Percentiles rank a stretch among this genome's conserved stretches.
Evolutionary conservation across 2,888 invertebrate species (phyloP).

Genomic region (Schizaphis graminum): DNA sequence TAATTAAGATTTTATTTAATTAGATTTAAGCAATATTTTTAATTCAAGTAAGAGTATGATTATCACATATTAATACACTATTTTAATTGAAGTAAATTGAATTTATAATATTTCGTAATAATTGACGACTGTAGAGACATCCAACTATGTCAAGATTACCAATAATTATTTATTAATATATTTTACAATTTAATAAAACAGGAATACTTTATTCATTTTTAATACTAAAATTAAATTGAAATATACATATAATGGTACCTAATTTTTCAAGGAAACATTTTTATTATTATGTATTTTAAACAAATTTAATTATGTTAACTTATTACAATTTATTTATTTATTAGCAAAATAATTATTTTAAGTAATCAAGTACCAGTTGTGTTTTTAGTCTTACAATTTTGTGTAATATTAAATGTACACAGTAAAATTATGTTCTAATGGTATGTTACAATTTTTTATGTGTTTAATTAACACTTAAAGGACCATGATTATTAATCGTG

Average conservation of each 20-base stretch:
- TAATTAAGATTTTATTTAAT: too few relatives aligned
- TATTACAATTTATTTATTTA: neutral
- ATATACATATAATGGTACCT: neutral
- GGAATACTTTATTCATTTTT: neutral
- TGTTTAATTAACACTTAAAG: neutral
- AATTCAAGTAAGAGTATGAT: neutral
- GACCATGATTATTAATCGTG: neutral
- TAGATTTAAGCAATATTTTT: neutral
- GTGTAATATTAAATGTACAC: neutral
- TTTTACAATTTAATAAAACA: neutral
- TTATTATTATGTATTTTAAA: neutral
- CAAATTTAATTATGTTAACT: neutral
- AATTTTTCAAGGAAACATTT: neutral
- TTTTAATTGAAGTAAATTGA: neutral
- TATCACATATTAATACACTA: neutral
- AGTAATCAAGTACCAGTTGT: neutral
- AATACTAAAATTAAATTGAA: neutral
- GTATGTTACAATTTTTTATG: neutral
- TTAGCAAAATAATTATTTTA: neutral
- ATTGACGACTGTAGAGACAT: neutral
- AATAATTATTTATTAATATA: neutral
- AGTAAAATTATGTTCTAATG: neutral
- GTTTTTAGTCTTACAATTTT: neutral
- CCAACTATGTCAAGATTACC: neutral
- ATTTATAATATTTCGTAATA: neutral